These are phyloP conservation scores for Danionella dracula DNA, from an alignment of 2,797 vertebrate species.

Conservation along the genomic window DNA sequence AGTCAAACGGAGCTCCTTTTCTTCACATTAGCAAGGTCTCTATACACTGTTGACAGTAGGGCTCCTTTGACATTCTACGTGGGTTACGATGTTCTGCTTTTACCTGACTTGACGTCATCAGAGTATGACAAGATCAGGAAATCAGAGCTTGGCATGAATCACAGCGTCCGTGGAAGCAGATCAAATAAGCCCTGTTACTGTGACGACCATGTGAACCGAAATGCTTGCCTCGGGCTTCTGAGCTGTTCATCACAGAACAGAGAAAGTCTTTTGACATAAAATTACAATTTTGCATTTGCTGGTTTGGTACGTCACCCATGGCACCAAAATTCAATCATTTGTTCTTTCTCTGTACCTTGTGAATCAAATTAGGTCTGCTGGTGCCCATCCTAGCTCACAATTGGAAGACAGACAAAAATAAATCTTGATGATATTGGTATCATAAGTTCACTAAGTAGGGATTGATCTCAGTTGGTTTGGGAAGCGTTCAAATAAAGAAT, in stretches of 20 bases:
- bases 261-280: not conserved
- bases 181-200: slow-evolving; percentile 32
- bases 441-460: too few relatives aligned
- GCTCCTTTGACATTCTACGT: slow-evolving; percentile 8
- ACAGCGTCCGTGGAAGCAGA: slow-evolving; percentile 28
- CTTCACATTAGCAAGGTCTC: not conserved
- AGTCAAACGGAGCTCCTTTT: too few relatives aligned
- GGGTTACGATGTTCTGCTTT: slow-evolving; percentile 18
- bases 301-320: not conserved
- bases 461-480: too few relatives aligned
- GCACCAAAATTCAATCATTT: not conserved
- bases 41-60: not conserved
- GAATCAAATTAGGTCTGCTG: too few relatives aligned
- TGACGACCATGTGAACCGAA: slow-evolving; percentile 23
- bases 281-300: not conserved
- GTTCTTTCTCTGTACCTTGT: too few relatives aligned
- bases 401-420: too few relatives aligned
- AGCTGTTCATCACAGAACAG: not conserved
- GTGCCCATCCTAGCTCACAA: too few relatives aligned
- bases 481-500: too few relatives aligned
- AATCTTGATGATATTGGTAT: too few relatives aligned
- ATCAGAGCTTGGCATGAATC: slow-evolving; percentile 22
- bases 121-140: slow-evolving; percentile 22
- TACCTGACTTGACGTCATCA: slow-evolving; percentile 18
- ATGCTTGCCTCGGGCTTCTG: slow-evolving; percentile 11